Conservation (phyloP, 1,140 invertebrate species). For the Trialeurodes vaporariorum region DNA sequence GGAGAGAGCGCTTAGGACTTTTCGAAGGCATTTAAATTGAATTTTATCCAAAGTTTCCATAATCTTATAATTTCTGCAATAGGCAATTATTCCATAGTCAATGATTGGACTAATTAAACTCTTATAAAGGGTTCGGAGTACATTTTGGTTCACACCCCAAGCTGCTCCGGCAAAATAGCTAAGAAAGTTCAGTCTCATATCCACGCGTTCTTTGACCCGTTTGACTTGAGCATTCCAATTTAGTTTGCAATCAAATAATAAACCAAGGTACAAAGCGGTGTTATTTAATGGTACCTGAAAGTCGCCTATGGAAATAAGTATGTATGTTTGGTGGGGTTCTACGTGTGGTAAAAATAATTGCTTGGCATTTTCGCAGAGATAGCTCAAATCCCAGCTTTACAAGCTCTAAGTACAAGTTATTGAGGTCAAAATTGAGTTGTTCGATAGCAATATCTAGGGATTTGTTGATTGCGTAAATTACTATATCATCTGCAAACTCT, state of each 20-base stretch:
- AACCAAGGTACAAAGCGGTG: not conserved
- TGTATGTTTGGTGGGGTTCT: too few relatives aligned
- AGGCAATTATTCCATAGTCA: not conserved
- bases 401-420: not conserved
- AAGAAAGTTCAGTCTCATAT: not conserved
- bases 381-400: not conserved
- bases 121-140: not conserved
- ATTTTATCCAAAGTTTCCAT: not conserved
- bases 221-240: not conserved
- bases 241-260: not conserved
- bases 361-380: not conserved
- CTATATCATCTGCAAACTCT: not conserved
- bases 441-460: not conserved
- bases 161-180: not conserved
- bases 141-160: not conserved
- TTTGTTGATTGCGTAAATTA: not conserved
- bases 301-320: not conserved
- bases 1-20: not conserved
- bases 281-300: not conserved
- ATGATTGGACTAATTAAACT: not conserved
- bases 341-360: not conserved
- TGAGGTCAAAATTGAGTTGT: not conserved
- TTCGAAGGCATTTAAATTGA: not conserved
- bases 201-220: not conserved
- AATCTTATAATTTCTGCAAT: not conserved